phyloP scores from a whole-genome alignment of 1,140 invertebrate species.

The Lysiphlebus fabarum region DNA sequence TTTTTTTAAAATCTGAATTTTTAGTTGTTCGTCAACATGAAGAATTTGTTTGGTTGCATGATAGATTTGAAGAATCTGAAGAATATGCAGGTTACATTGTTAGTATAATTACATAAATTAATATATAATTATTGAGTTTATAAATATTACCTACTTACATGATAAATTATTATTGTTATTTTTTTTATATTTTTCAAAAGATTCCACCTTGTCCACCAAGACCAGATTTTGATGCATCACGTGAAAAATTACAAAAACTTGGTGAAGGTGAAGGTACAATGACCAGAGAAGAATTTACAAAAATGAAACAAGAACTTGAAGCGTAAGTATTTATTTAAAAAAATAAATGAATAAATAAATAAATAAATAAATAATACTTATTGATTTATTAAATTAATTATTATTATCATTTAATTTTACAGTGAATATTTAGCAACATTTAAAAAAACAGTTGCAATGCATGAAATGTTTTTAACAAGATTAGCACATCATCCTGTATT shows the following conservation, averaged over 20 bases:
- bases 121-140: too few species aligned
- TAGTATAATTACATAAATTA: slow-evolving; percentile 53
- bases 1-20: slow-evolving; percentile 90
- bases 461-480: slow-evolving; percentile 96
- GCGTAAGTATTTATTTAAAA: slow-evolving; percentile 89
- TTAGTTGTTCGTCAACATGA: slow-evolving; percentile 97
- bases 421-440: slow-evolving; percentile 99
- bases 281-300: slow-evolving; percentile 97
- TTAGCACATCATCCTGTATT: slow-evolving; percentile 93
- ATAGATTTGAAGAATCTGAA: slow-evolving; percentile 95
- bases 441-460: slow-evolving; percentile 99
- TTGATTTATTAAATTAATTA: slow-evolving; percentile 10
- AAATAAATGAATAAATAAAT: neutral
- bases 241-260: slow-evolving; percentile 95
- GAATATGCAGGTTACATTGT: slow-evolving; percentile 99
- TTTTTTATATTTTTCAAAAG: slow-evolving; percentile 57
- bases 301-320: slow-evolving; percentile 99
- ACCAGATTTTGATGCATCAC: slow-evolving; percentile 97
- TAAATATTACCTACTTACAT: too few species aligned
- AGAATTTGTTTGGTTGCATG: slow-evolving; percentile 99
- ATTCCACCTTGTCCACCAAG: slow-evolving; percentile 96
- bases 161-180: too few species aligned
- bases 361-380: slow-evolving; percentile 1
- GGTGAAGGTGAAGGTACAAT: slow-evolving; percentile 98
- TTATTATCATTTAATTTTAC: slow-evolving; percentile 30